phyloP scores from a whole-genome alignment of 2,113 vertebrate species.

The Baryphthengus martii region DNA sequence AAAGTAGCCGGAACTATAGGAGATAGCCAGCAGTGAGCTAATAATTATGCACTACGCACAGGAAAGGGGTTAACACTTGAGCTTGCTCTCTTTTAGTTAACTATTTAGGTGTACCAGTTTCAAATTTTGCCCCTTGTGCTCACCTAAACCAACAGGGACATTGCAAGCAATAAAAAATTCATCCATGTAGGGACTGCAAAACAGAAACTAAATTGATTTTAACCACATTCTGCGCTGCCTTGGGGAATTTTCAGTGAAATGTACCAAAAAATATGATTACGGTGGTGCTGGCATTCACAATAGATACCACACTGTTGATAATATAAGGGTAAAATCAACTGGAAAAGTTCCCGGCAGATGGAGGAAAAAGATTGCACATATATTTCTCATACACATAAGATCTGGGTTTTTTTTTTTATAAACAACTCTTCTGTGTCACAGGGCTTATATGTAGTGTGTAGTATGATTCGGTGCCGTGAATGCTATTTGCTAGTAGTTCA shows the following conservation, averaged over 20 bases:
- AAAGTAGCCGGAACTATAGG: neutral
- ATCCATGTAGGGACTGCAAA: neutral
- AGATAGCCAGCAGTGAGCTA: neutral
- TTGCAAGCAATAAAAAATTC: neutral
- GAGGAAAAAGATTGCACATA: neutral
- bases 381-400: neutral
- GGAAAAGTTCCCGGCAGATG: neutral
- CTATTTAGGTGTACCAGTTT: neutral
- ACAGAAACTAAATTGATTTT: neutral
- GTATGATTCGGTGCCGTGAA: neutral
- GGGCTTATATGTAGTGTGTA: neutral
- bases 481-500: neutral
- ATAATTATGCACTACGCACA: fast-evolving
- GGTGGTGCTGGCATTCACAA: neutral
- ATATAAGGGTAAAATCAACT: neutral
- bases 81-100: neutral
- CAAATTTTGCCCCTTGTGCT: neutral
- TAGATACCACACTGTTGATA: neutral
- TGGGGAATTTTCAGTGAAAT: neutral
- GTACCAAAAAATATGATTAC: neutral
- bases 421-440: neutral
- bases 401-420: neutral
- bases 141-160: neutral
- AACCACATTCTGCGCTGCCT: neutral
- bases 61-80: neutral